Base-by-base conservation (phyloP, 2,113 vertebrate species). In the Leptosomus discolor region DNA sequence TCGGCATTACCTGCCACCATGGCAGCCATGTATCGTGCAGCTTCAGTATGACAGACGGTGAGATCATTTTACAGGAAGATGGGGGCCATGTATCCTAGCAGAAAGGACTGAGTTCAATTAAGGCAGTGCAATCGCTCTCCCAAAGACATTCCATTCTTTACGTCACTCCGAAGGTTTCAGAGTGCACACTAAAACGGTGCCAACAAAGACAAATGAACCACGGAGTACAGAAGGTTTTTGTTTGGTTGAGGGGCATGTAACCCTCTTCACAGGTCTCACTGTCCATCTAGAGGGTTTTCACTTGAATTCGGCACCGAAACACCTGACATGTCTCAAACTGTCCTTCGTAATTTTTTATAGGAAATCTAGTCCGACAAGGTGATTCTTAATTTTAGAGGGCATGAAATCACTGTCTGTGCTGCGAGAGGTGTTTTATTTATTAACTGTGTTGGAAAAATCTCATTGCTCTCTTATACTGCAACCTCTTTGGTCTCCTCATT, bases 341-440 rank as follows among this genome's bases (percentile, higher is more conserved):
- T 37, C 48, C 60, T 43, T 54, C 3, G 5, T 18, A 46, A 36
- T 20, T 85, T 71, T n/a, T 69, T 57, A 37, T 3, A 43, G 45
- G 51, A 46, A 57, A 84, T 64, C 68, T 15, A 24, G 57, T 54
- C 61, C 10, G 5, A 71, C 45, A n/a, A 71, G 80, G 45, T 56
- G 70, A 74, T 83, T 88, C 85, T 88, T 79, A 85, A 79, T 21
- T 85, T 79, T 83, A 85, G 37, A 70, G 48, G 53, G 46, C 88
- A 65, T 12, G 86, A 96, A 96, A 95, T 69, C 85, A 56, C n/a
- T 2, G 4, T 30, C 60, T 71, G 64, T 77, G 58, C 60, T 76
- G 26, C 4, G 9, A 88, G 24, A 81, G 18, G 29, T 23, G 32
- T 67, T 84, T 74, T 50, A 36, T 80, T 85, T 70, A 54, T 27